phyloP scores from a whole-genome alignment of 2,888 invertebrate species.

The Cheilosia vernalis region DNA sequence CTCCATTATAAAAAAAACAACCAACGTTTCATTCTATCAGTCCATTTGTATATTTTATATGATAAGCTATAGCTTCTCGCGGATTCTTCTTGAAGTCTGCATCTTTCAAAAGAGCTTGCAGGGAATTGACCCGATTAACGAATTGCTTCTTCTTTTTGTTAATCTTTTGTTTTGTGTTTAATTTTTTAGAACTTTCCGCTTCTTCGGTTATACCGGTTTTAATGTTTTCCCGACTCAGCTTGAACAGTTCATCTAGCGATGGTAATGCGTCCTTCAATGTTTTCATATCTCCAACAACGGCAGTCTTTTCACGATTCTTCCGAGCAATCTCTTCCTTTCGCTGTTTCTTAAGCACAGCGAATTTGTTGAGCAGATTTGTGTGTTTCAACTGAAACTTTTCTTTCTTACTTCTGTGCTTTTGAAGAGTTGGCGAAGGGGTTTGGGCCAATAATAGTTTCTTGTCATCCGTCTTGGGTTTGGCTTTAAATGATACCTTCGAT shows the following conservation, averaged over 20 bases:
- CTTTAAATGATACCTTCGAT: conserved; percentile 61
- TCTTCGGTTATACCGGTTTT: conserved; percentile 75
- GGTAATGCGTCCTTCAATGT: conserved; percentile 82
- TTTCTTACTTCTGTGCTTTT: conserved; percentile 79
- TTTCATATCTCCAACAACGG: conserved; percentile 80
- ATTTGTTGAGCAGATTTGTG: conserved; percentile 79
- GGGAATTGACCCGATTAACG: conserved; percentile 78
- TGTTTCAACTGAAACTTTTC: conserved; percentile 80
- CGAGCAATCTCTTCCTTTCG: conserved; percentile 79
- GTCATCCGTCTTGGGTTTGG: conserved; percentile 49
- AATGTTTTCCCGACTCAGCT: conserved; percentile 77
- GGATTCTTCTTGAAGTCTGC: conserved; percentile 81
- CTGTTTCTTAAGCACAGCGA: conserved; percentile 78
- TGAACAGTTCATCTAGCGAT: conserved; percentile 80
- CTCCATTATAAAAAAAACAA: conserved; percentile 2
- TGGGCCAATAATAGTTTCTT: conserved; percentile 7
- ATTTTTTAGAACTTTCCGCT: conserved; percentile 52
- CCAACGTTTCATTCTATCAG: conserved; percentile 46
- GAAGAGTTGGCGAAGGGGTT: conserved; percentile 72
- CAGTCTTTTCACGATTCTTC: conserved; percentile 79
- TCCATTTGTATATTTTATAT: conserved; percentile 80
- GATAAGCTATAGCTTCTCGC: conserved; percentile 79
- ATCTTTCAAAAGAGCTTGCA: conserved; percentile 79
- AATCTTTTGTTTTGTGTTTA: conserved; percentile 79
- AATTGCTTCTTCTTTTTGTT: conserved; percentile 79